Conservation (phyloP, 2,888 invertebrate genomes). For the Lochmaea capreae region DNA sequence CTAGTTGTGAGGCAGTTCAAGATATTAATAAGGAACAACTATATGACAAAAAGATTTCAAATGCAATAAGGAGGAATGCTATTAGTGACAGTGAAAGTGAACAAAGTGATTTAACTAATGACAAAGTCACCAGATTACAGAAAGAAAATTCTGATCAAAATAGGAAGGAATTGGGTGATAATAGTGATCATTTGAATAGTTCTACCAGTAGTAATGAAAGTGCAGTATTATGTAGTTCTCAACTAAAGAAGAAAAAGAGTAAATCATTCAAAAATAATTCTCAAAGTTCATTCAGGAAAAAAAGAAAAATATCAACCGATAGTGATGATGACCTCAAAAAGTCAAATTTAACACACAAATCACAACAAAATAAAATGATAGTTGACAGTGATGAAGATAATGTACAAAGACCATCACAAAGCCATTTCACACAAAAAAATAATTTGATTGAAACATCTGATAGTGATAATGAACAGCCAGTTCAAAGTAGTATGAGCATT, state of each 20-base stretch:
- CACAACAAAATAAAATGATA: background rate
- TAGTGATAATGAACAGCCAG: background rate
- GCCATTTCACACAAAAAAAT: background rate
- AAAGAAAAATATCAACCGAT: slow-evolving; percentile 8
- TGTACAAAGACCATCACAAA: background rate
- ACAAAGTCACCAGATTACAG: background rate
- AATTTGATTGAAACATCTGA: background rate
- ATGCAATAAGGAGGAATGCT: slow-evolving; percentile 12
- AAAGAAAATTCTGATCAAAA: background rate
- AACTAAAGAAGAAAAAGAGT: slow-evolving; percentile 1
- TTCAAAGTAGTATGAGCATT: background rate
- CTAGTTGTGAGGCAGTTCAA: background rate
- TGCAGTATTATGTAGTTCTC: slow-evolving; percentile 8
- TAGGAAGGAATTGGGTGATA: slow-evolving; percentile 11
- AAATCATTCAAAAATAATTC: background rate
- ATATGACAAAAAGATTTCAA: slow-evolving; percentile 16
- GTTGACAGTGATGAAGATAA: background rate
- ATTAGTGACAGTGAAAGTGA: slow-evolving; percentile 11
- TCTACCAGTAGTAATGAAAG: slow-evolving; percentile 11
- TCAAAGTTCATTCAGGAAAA: background rate
- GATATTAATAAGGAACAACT: background rate
- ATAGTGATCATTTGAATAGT: background rate
- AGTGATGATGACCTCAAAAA: slow-evolving; percentile 20
- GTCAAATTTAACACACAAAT: background rate
- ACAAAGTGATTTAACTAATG: background rate